Evolutionary conservation across 2,888 invertebrate species (phyloP).

Genomic region (Microctonus hyperodae): DNA sequence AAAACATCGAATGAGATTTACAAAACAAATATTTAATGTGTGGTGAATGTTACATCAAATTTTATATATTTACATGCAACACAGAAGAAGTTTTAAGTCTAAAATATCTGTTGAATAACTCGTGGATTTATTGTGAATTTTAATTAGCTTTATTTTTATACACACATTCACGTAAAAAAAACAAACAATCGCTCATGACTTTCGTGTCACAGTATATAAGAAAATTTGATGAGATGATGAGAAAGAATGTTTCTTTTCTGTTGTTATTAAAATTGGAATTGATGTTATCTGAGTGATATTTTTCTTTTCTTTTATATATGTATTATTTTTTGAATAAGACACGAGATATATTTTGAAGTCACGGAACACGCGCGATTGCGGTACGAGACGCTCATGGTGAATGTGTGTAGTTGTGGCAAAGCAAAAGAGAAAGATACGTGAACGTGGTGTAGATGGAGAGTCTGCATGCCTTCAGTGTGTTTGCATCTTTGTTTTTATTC

Average conservation of each 20-base stretch:
- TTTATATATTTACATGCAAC: neutral
- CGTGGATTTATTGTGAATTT: neutral
- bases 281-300: too few relatives aligned
- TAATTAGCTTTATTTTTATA: neutral
- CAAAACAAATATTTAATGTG: too few relatives aligned
- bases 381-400: constrained; percentile 24
- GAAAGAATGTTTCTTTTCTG: neutral
- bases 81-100: neutral
- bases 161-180: neutral
- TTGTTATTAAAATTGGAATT: neutral
- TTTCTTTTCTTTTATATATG: too few relatives aligned
- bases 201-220: too few relatives aligned
- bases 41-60: too few relatives aligned
- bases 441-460: constrained; percentile 20
- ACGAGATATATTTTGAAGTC: neutral
- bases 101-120: neutral
- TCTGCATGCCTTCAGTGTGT: constrained; percentile 10
- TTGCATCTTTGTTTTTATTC: constrained; percentile 6
- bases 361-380: constrained; percentile 4
- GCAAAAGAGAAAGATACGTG: constrained; percentile 37
- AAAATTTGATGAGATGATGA: neutral
- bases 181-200: too few relatives aligned
- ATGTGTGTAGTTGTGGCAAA: constrained; percentile 37
- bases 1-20: too few relatives aligned
- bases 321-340: neutral